Evolutionary conservation across 1,140 invertebrate species (phyloP).

Genomic region (Whitmania pigra): DNA sequence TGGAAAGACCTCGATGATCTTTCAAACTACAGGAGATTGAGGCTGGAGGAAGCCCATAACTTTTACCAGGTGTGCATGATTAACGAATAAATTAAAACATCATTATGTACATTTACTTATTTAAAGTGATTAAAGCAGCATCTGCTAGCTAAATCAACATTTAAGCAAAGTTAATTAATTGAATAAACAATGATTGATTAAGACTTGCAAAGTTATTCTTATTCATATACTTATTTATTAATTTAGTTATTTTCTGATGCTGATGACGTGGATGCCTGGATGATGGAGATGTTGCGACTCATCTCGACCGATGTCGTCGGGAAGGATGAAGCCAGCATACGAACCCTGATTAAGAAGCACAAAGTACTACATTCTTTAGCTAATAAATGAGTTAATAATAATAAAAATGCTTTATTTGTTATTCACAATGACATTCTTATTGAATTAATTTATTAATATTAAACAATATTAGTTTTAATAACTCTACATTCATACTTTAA

Average conservation of each 20-base stretch:
- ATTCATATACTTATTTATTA: neutral
- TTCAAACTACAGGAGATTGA: slow-evolving; percentile 74
- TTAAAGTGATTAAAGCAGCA: too few species aligned
- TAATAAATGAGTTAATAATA: too few species aligned
- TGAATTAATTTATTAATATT: too few species aligned
- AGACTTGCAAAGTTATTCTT: too few species aligned
- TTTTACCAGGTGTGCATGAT: slow-evolving; percentile 65
- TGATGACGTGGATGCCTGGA: slow-evolving; percentile 96
- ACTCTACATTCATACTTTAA: neutral
- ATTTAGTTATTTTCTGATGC: slow-evolving; percentile 83
- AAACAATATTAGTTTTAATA: too few species aligned
- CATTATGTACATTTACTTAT: too few species aligned
- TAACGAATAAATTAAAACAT: too few species aligned
- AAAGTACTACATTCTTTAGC: slow-evolving; percentile 51
- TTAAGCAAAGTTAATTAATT: too few species aligned
- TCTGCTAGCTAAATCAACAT: too few species aligned
- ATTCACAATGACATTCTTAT: too few species aligned
- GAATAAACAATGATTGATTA: too few species aligned
- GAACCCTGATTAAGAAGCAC: slow-evolving; percentile 93
- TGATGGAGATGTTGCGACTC: slow-evolving; percentile 84
- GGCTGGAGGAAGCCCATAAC: slow-evolving; percentile 87
- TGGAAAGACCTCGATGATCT: slow-evolving; percentile 88
- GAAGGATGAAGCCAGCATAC: slow-evolving; percentile 90
- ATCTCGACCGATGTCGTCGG: slow-evolving; percentile 97
- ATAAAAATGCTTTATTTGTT: too few species aligned